Evolutionary conservation across 2,113 vertebrate genomes (phyloP), one percentile per base, ranked within the genome.

Genomic region (Pongo abelii): DNA sequence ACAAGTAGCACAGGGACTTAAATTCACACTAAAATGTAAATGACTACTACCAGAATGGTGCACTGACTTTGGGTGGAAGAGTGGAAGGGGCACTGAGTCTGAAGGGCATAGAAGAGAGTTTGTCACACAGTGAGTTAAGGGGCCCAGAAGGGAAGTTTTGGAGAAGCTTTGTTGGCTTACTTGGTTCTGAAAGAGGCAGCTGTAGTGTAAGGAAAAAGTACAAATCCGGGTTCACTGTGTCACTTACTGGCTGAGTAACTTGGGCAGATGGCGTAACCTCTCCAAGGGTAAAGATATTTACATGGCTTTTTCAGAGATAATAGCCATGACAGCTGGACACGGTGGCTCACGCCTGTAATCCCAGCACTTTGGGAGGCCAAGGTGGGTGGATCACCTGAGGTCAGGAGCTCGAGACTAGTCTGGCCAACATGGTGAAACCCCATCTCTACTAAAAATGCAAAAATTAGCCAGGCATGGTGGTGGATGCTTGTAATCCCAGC

Each of bases 271-370:
- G 46, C 9, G n/a, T 57, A 46, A 40, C 27, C 20, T 80, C 14
- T 69, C 61, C 61, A 64, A 30, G 30, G 61, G 27, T 30, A 64
- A 64, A 14, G 61, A 64, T 30, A 30, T 30, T 64, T 30, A 64
- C 61, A 64, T 64, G 27, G 61, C 61, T 64, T 30, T 64, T 64
- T 30, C 61, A 64, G 27, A 64, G 61, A 30, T 64, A 64, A 64
- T 30, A 30, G 27, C 27, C 27, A 2, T 30, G 61, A 64, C 27
- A 30, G 61, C 61, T 0, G 5, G 27, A 30, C 5, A 12, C 2
- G 12, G 27, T 64, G 61, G 27, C 27, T 64, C 61, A 64, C 5
- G 12, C 61, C 27, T 64, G 61, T 32, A 64, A 64, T 64, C 61
- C 61, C 61, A 32, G 61, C 12, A 64, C 61, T 32, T 64, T 64